Evolutionary conservation across 64 coral and sea anemone species (phyloP), one percentile per base, ranked within the genome.

Genomic region (Acropora yongei): DNA sequence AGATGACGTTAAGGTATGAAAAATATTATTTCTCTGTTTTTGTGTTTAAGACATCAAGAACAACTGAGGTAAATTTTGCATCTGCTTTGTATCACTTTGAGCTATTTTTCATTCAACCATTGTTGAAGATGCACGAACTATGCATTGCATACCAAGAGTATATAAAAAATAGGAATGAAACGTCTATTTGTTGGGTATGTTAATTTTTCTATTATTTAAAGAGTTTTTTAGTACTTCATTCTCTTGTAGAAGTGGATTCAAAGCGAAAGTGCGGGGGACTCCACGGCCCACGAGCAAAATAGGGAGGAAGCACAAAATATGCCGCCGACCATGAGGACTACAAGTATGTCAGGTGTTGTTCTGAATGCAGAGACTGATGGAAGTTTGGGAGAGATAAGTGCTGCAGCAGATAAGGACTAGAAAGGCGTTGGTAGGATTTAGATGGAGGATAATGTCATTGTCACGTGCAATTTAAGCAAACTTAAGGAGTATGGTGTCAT

Each of bases 181-280:
- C 30, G 30, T 30, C 30, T 30, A 30, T 30, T 30, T 30, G 30
- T 30, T 30, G 30, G 30, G 30, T 30, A 30, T 30, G 30, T 30
- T 30, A 30, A 30, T 30, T 30, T 55, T 55, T 55, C 51, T 55
- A 9, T 0, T 9, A 9, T 55, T 55, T 55, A 7, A 55, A 9
- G 5, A 55, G 51, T 55, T 47, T 5, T 40, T 43, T 48, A 7
- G 5, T 77, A 44, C 46, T 44, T 11, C 14, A 41, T 65, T 68
- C 49, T 85, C 19, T 82, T 77, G 75, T 48, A 97, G 95, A 75
- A 91, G 11, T 97, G 95, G 95, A 94, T 90, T 55, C 76, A 75
- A 68, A 91, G 79, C 18, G 95, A 97, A 84, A 74, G 88, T 60
- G 58, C 63, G 90, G 41, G 80, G 72, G n/a, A 88, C 91, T 39